Conservation (phyloP, 2,888 invertebrate species). For the Platycheirus rosarum region DNA sequence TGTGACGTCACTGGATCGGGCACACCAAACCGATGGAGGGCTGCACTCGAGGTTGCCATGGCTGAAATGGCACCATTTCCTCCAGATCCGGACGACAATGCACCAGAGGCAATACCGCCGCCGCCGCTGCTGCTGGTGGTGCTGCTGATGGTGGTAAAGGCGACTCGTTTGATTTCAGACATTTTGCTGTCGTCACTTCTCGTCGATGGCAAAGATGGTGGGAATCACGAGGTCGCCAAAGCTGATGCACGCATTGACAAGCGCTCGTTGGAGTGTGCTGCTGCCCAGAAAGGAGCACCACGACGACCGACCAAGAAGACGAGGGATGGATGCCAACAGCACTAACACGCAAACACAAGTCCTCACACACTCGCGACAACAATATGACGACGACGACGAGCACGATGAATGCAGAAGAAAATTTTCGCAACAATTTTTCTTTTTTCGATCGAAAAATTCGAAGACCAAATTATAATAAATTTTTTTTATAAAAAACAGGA, state of each 20-base stretch:
- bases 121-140: conserved; percentile 56
- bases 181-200: conserved; percentile 70
- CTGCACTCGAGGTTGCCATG: conserved; percentile 66
- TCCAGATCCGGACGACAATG: conserved; percentile 29
- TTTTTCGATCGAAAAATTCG: conserved; percentile 60
- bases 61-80: conserved; percentile 62
- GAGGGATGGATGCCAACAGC: conserved; percentile 64
- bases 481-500: conserved; percentile 60
- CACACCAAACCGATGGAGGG: conserved; percentile 77
- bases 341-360: conserved; percentile 66
- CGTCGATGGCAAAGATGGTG: conserved; percentile 26
- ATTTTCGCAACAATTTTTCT: conserved; percentile 74
- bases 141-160: conserved; percentile 79
- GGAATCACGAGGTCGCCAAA: conserved; percentile 61
- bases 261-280: conserved; percentile 46
- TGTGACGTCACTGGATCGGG: conserved; percentile 76
- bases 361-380: conserved; percentile 67
- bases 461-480: conserved; percentile 55
- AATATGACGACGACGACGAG: conserved; percentile 58
- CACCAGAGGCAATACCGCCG: conserved; percentile 45
- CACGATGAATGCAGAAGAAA: conserved; percentile 62
- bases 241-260: conserved; percentile 66
- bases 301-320: conserved; percentile 23
- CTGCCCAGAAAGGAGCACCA: conserved; percentile 68
- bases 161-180: conserved; percentile 80